Evolutionary conservation across 2,888 invertebrate species (phyloP).

Genomic region (Synergus gifuensis): DNA sequence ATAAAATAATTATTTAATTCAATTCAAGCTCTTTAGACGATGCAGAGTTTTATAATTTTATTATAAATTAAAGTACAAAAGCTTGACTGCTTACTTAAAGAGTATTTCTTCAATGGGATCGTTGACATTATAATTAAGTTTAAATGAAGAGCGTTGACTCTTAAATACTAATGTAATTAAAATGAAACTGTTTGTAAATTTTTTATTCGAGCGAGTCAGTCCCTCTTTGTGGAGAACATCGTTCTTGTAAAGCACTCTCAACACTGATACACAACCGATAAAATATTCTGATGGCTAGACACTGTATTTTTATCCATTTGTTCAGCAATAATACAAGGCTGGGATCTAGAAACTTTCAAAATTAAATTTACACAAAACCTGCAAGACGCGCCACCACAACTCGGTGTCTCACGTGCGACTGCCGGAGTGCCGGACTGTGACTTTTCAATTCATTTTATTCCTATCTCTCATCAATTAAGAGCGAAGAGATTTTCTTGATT

Average conservation of each 20-base stretch:
- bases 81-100: slow-evolving; percentile 22
- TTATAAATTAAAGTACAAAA: slow-evolving; percentile 11
- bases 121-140: slow-evolving; percentile 8
- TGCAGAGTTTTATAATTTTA: neutral
- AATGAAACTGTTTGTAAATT: neutral
- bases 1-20: neutral
- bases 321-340: neutral
- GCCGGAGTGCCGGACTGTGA: slow-evolving; percentile 13
- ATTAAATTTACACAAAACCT: slow-evolving; percentile 2
- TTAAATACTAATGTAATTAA: slow-evolving; percentile 8
- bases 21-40: neutral
- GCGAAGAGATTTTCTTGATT: too few species aligned
- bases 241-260: neutral
- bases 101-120: slow-evolving; percentile 22
- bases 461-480: neutral
- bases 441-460: slow-evolving; percentile 18
- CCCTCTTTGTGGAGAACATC: neutral
- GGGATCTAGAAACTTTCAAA: neutral
- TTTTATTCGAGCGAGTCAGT: neutral
- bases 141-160: neutral
- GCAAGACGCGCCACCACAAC: neutral
- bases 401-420: slow-evolving; percentile 15
- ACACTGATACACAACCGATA: slow-evolving; percentile 1
- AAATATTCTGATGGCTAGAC: neutral
- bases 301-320: neutral